Conservation (phyloP, 2,113 vertebrate genomes). For the Numenius arquata region DNA sequence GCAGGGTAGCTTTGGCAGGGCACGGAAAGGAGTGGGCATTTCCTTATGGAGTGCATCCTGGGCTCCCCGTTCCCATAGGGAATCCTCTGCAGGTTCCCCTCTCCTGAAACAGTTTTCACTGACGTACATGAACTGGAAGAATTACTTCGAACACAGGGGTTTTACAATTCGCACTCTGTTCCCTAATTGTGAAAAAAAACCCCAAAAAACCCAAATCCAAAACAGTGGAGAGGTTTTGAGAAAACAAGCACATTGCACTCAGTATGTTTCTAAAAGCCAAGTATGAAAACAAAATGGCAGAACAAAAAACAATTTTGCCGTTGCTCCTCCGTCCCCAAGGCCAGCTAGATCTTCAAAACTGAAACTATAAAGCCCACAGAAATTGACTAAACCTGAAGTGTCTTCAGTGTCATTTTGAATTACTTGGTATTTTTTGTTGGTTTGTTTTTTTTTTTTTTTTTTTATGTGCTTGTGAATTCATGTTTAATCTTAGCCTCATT, state of each 20-base stretch:
- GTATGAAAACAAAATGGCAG: background rate
- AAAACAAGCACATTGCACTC: background rate
- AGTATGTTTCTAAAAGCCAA: background rate
- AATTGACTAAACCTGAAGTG: background rate
- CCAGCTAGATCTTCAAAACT: background rate
- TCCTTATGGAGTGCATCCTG: background rate
- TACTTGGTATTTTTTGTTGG: too few species aligned
- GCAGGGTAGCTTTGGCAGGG: background rate
- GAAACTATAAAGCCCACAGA: background rate
- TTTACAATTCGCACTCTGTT: background rate
- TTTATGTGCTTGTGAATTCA: background rate
- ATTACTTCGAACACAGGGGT: background rate
- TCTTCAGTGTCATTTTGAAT: background rate
- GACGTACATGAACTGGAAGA: background rate
- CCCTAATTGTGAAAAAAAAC: background rate
- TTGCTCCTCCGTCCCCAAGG: background rate
- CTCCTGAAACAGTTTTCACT: background rate
- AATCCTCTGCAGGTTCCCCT: background rate
- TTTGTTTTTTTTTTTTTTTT: too few species aligned
- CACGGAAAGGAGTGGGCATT: background rate
- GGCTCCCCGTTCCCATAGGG: background rate
- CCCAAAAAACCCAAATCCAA: accelerated
- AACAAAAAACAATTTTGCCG: background rate
- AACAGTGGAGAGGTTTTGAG: background rate
- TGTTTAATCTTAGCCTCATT: background rate